Base-by-base conservation (phyloP, 2,113 vertebrate genomes). In the Sclerurus mexicanus region DNA sequence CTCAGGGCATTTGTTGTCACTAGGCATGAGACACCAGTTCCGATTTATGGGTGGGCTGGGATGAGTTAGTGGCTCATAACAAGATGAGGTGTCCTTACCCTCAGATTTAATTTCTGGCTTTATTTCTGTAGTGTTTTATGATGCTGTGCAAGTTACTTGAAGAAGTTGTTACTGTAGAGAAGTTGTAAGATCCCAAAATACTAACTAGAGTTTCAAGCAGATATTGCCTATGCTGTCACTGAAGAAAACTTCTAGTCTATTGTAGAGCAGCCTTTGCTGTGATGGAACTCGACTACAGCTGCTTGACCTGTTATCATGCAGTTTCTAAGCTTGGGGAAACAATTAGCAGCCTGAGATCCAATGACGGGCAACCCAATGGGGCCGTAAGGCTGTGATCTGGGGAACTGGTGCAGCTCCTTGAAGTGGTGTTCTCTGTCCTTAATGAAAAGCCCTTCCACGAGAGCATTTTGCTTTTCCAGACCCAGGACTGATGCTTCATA, bases 401-500 rank as follows among this genome's bases (percentile, higher is more conserved):
- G 62, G 14, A 46, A 16, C 40, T 23, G 24, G n/a, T 68, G 40
- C n/a, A 76, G 37, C 50, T 66, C 25, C 50, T 82, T 68, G 31
- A 83, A 91, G 31, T 3, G 27, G 4, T 5, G 15, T 85, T 90
- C 69, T 56, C 33, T 88, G 44, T 62, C 42, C 50, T 55, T 87
- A 66, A 9, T 37, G 39, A 89, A 63, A 82, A 81, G 20, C 62
- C 39, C 16, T 89, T 72, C 59, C 19, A 55, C 0, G 0, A 69
- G 79, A 87, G 60, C 7, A 5, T 72, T 92, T 80, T 87, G 46
- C 33, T 68, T 94, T 94, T 96, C 74, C 64, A 83, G 40, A 63
- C 14, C 14, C 0, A 0, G 62, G 63, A 35, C 7, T 80, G 79
- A 35, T 91, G 44, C 59, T 89, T 87, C 30, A 56, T 0, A 0